Evolutionary conservation across 53 echinoderm and acorn worm genomes (phyloP), one percentile per base, ranked within the genome.

Genomic region (Henricia sp.): DNA sequence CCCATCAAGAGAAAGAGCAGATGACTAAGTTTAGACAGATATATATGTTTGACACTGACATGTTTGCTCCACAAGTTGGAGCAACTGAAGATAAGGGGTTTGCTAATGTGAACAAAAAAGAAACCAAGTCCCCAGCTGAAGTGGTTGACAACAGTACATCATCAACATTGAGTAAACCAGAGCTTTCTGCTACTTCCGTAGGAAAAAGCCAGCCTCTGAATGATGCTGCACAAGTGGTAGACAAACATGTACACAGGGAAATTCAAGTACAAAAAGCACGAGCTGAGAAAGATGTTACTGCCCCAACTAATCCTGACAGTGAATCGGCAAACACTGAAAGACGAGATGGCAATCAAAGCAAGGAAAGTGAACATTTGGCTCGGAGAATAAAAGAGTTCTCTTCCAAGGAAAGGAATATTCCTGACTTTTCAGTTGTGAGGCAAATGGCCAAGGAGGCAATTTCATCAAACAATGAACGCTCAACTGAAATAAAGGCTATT

Each of bases 391-490:
- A n/a, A n/a, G n/a, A n/a, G n/a, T n/a, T n/a, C n/a, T n/a, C n/a
- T n/a, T n/a, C n/a, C n/a, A n/a, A n/a, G n/a, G n/a, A n/a, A n/a
- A n/a, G n/a, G n/a, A n/a, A n/a, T n/a, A 59, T 71, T 41, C 59
- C 82, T 25, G 85, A 90, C 30, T 72, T 78, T 32, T 92, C 95
- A 50, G 27, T 92, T 9, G 83, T 87, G 2, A 71, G 83, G n/a
- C 82, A 85, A 50, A 95, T 95, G 95, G 92, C 95, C 17, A 88
- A 84, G 62, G 87, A 83, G 42, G 95, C 95, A 30, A 85, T 89
- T 56, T 21, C 78, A 72, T 71, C 89, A 0, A 74, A 90, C 51
- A 68, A 87, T 33, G 95, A 92, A 20, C 84, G 82, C 19, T 71
- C 92, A 4, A 68, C 76, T 39, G 92, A 92, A 58, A 84, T 85